Percentiles rank a stretch among this genome's conserved stretches.
phyloP scores from a whole-genome alignment of 2,113 vertebrate species.

The Gobio gobio region DNA sequence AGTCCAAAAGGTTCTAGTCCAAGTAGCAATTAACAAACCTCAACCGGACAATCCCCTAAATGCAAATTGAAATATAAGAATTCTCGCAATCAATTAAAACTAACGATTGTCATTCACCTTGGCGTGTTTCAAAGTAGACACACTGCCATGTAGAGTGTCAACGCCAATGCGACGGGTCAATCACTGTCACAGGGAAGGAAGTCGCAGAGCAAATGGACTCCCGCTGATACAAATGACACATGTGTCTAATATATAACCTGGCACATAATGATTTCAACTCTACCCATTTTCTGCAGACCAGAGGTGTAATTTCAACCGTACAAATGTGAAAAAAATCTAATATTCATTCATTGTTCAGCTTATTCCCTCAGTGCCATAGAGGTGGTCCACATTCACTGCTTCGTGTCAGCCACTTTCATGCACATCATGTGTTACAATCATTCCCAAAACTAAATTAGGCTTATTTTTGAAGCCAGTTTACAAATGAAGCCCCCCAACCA shows the following conservation, averaged over 20 bases:
- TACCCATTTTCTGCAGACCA: conserved; percentile 35
- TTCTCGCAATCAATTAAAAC: conserved; percentile 74
- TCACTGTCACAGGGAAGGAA: conserved; percentile 36
- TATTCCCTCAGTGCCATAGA: background rate
- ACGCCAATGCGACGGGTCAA: conserved; percentile 25
- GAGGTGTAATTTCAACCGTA: conserved; percentile 48
- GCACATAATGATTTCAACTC: conserved; percentile 52
- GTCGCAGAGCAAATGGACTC: conserved; percentile 39
- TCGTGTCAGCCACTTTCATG: background rate
- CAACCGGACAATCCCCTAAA: conserved; percentile 85
- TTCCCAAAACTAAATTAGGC: conserved; percentile 22
- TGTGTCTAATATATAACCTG: conserved; percentile 55
- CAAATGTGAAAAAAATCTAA: conserved; percentile 48
- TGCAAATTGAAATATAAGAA: conserved; percentile 83
- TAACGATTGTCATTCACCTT: conserved; percentile 74
- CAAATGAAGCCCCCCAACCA: background rate
- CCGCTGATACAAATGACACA: conserved; percentile 55
- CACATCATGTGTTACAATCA: background rate
- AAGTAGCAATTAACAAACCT: conserved; percentile 93
- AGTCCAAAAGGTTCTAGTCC: conserved; percentile 79
- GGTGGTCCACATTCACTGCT: background rate
- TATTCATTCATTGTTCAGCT: conserved; percentile 12
- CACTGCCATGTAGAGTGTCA: conserved; percentile 4
- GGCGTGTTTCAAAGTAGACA: conserved; percentile 48
- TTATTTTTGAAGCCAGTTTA: background rate